Percentiles rank a stretch among this genome's conserved stretches.
These are phyloP conservation scores for Todiramphus chloris DNA, from an alignment of 2,113 vertebrate genomes.

Conservation along the genomic window DNA sequence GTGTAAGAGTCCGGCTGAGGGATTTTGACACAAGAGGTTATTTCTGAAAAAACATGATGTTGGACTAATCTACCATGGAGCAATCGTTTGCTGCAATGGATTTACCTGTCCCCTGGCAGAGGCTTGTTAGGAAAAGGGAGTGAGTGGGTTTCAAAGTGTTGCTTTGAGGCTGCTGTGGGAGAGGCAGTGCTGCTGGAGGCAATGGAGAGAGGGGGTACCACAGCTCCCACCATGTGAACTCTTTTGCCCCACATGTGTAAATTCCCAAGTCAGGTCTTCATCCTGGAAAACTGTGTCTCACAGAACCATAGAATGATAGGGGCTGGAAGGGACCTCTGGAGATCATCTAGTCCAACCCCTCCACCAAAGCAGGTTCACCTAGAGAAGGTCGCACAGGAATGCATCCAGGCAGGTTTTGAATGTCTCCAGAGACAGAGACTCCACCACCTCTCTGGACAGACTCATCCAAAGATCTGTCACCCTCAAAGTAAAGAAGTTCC, in stretches of 20 bases:
- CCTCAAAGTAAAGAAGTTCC: too few species aligned
- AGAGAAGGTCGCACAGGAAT: too few species aligned
- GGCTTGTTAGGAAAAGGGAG: not conserved
- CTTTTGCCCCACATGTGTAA: not conserved
- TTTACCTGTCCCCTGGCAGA: not conserved
- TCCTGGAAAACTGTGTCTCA: not conserved
- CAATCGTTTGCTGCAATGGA: not conserved
- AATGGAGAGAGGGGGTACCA: not conserved
- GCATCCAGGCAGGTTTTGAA: too few species aligned
- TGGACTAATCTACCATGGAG: not conserved
- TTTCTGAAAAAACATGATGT: not conserved
- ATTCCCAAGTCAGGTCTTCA: not conserved
- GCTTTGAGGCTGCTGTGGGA: not conserved
- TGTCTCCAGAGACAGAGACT: too few species aligned
- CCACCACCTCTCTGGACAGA: too few species aligned
- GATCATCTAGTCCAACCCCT: too few species aligned
- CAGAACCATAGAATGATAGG: too few species aligned
- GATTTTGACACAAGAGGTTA: slow-evolving; percentile 13
- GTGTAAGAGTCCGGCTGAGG: not conserved
- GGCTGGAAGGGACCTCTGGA: too few species aligned
- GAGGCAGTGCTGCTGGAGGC: not conserved
- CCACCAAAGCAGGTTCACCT: too few species aligned
- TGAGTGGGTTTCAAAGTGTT: not conserved
- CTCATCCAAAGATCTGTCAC: too few species aligned
- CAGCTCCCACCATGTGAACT: not conserved